Percentiles rank a stretch among this genome's conserved stretches.
Conservation (phyloP, 2,797 vertebrate genomes). For the Micropoecilia bifurca region DNA sequence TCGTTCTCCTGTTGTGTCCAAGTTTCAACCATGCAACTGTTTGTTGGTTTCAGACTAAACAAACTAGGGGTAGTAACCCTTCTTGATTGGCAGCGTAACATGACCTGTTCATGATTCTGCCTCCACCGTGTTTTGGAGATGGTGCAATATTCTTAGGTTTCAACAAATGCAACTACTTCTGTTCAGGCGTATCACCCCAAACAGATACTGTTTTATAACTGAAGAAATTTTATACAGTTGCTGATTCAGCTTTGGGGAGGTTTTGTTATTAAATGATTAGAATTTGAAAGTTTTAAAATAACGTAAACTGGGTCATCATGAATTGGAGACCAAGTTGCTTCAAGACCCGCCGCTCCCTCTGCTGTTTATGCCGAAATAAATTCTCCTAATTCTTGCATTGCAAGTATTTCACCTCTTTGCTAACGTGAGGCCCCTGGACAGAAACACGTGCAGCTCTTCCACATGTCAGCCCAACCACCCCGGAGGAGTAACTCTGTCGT, state of each 20-base stretch:
- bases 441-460: conserved; percentile 50
- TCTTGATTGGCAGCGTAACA: not conserved
- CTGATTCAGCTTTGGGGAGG: not conserved
- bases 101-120: not conserved
- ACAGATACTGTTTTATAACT: not conserved
- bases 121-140: not conserved
- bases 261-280: not conserved
- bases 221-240: not conserved
- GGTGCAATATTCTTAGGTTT: not conserved
- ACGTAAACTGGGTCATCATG: not conserved
- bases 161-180: not conserved
- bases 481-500: conserved; percentile 30
- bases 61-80: not conserved
- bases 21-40: not conserved
- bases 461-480: conserved; percentile 34
- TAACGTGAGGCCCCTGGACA: conserved; percentile 36
- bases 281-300: not conserved
- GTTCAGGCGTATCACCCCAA: not conserved
- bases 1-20: not conserved
- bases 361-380: not conserved
- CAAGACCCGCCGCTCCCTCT: not conserved
- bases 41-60: not conserved
- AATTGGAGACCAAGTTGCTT: not conserved
- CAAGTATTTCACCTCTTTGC: conserved; percentile 2
- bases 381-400: not conserved